Conservation (phyloP, 2,888 invertebrate species). For the Agonopterix arenella region DNA sequence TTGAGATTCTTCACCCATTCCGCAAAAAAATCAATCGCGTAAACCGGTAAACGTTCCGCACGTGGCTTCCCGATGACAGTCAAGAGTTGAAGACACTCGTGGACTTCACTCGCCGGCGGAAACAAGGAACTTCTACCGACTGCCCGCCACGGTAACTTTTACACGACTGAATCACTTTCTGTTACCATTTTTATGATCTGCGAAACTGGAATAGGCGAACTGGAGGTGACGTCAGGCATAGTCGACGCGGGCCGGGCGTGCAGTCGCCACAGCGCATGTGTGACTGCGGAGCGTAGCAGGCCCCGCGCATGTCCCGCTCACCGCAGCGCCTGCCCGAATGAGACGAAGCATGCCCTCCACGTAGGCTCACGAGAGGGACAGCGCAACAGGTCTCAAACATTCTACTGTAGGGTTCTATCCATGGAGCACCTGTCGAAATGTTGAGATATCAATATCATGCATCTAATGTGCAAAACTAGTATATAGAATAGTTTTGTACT, state of each 20-base stretch:
- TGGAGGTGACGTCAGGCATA: constrained; percentile 36
- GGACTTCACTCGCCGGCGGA: constrained; percentile 15
- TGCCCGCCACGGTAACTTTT: constrained; percentile 37
- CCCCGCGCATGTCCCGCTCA: too few relatives aligned
- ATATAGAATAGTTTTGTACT: too few relatives aligned
- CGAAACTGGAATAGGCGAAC: constrained; percentile 48
- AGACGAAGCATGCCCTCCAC: too few relatives aligned
- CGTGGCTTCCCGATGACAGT: constrained; percentile 35
- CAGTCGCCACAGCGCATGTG: constrained; percentile 27
- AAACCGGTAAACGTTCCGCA: constrained; percentile 48
- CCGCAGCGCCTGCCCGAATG: too few relatives aligned
- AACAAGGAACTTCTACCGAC: constrained; percentile 23
- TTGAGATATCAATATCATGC: too few relatives aligned
- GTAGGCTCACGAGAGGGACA: too few relatives aligned
- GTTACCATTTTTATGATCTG: constrained; percentile 59
- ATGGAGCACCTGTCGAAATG: too few relatives aligned
- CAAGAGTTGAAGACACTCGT: constrained; percentile 8
- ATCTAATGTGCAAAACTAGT: too few relatives aligned
- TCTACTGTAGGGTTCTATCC: too few relatives aligned
- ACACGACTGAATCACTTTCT: constrained; percentile 61
- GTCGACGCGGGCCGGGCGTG: constrained; percentile 27
- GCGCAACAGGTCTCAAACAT: too few relatives aligned
- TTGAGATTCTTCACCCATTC: constrained; percentile 68
- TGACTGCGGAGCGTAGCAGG: constrained; percentile 6
- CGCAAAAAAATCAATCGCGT: constrained; percentile 67